These are phyloP conservation scores for Phainopepla nitens DNA, from an alignment of 2,113 vertebrate genomes.

Conservation along the genomic window DNA sequence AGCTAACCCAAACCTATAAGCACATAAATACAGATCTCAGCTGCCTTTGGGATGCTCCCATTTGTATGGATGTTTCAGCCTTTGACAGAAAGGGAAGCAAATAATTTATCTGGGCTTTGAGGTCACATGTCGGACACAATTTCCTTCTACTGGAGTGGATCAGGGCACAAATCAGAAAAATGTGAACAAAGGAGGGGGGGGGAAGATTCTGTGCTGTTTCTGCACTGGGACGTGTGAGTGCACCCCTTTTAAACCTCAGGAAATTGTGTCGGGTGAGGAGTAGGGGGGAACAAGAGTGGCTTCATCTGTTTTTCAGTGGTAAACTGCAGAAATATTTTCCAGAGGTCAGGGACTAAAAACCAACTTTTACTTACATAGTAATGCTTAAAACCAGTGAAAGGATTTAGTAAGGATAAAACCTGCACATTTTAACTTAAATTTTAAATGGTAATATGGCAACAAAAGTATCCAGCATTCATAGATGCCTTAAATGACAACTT, in stretches of 20 bases:
- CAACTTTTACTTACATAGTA: not conserved
- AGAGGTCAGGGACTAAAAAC: not conserved
- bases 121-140: slow-evolving; percentile 43
- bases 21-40: not conserved
- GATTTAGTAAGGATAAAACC: not conserved
- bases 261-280: not conserved
- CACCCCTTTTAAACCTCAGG: slow-evolving; percentile 10
- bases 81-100: not conserved
- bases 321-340: not conserved
- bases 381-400: not conserved
- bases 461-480: not conserved
- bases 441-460: not conserved
- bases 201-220: not conserved
- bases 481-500: not conserved
- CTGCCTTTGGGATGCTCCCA: not conserved
- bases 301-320: not conserved
- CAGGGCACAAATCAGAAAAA: slow-evolving; percentile 39
- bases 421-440: not conserved
- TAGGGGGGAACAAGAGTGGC: not conserved
- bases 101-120: not conserved
- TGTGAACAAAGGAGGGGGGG: not conserved
- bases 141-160: slow-evolving; percentile 29
- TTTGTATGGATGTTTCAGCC: not conserved
- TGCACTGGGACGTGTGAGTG: not conserved
- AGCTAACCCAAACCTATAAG: not conserved